Percentiles rank a stretch among this genome's conserved stretches.
Evolutionary conservation across 2,113 vertebrate genomes (phyloP).

Genomic region (Protobothrops flavoviridis): DNA sequence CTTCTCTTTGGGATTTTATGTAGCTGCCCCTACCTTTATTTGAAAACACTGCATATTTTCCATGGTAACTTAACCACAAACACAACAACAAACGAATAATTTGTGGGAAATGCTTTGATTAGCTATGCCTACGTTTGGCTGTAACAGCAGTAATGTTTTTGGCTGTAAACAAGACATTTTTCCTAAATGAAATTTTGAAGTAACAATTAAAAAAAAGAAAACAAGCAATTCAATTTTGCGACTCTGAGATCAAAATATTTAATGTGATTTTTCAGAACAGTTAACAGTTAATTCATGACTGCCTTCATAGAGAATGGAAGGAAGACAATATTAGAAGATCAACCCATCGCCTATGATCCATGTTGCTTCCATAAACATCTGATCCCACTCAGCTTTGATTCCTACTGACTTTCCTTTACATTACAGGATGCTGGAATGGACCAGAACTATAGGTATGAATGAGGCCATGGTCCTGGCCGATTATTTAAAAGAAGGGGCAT

Average conservation of each 20-base stretch:
- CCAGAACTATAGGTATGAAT: not conserved
- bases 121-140: not conserved
- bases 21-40: slow-evolving; percentile 25
- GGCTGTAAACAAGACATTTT: slow-evolving; percentile 41
- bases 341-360: not conserved
- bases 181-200: slow-evolving; percentile 33
- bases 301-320: not conserved
- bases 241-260: not conserved
- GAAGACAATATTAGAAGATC: not conserved
- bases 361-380: not conserved
- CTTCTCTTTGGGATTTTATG: slow-evolving; percentile 42
- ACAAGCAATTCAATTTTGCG: not conserved
- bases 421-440: not conserved
- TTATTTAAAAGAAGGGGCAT: not conserved
- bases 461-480: not conserved
- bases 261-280: not conserved
- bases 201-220: not conserved
- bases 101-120: slow-evolving; percentile 20
- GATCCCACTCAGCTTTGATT: not conserved
- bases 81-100: slow-evolving; percentile 34
- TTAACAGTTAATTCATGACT: not conserved
- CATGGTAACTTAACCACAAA: slow-evolving; percentile 24
- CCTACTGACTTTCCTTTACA: not conserved
- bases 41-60: slow-evolving; percentile 44
- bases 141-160: slow-evolving; percentile 17